Percentiles rank a stretch among this genome's conserved stretches.
Evolutionary conservation across 2,888 invertebrate genomes (phyloP).

Genomic region (Apamea anceps): DNA sequence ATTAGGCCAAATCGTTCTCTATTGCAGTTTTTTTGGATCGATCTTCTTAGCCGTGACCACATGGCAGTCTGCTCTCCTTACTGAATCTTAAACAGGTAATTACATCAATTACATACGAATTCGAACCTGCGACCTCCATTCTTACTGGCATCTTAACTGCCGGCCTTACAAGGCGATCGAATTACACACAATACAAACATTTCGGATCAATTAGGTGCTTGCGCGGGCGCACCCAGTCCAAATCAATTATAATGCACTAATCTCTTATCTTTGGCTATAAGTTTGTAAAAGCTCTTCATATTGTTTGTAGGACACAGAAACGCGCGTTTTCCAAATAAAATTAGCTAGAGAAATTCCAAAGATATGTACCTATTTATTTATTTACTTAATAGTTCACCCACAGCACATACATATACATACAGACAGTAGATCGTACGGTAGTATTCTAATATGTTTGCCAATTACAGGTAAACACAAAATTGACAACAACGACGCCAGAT

Average conservation of each 20-base stretch:
- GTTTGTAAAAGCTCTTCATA: conserved; percentile 55
- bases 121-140: conserved; percentile 52
- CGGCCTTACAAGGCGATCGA: conserved; percentile 61
- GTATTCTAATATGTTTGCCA: too few relatives aligned
- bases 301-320: background rate
- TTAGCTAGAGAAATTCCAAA: background rate
- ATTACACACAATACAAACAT: conserved; percentile 67
- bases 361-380: background rate
- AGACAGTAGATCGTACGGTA: too few relatives aligned
- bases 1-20: conserved; percentile 26
- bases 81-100: conserved; percentile 55
- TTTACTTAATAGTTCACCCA: too few relatives aligned
- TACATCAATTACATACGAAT: conserved; percentile 57
- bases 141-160: conserved; percentile 58
- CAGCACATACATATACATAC: too few relatives aligned
- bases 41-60: conserved; percentile 48
- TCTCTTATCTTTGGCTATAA: conserved; percentile 65
- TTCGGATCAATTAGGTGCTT: conserved; percentile 65
- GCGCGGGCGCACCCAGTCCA: conserved; percentile 69
- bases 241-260: conserved; percentile 72
- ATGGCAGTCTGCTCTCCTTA: conserved; percentile 45
- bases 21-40: conserved; percentile 45
- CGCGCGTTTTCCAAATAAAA: conserved; percentile 4
- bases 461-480: too few relatives aligned
- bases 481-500: too few relatives aligned